Percentiles rank a stretch among this genome's conserved stretches.
phyloP scores from a whole-genome alignment of 2,113 vertebrate genomes.

The Gulo gulo region DNA sequence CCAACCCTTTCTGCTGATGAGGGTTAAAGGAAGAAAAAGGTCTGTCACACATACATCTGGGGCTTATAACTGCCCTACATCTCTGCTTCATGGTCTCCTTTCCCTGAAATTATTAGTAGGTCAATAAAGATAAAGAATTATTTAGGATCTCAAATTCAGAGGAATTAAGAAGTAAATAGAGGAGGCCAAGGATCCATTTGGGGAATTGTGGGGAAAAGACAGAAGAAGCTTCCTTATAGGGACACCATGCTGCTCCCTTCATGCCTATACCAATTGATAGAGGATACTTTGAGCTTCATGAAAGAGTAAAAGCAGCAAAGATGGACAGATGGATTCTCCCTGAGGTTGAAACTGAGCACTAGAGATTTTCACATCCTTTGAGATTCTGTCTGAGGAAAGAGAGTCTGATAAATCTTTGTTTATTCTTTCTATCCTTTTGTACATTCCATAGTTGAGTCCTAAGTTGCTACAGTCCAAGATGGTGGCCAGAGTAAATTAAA shows the following conservation, averaged over 20 bases:
- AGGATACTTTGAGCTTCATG: neutral
- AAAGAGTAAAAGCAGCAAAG: neutral
- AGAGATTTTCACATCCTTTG: neutral
- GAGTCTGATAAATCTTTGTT: neutral
- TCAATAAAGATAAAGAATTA: neutral
- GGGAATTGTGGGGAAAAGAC: neutral
- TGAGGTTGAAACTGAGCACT: neutral
- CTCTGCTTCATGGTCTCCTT: neutral
- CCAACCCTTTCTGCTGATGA: neutral
- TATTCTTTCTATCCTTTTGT: neutral
- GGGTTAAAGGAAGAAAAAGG: neutral
- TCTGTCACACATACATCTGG: neutral
- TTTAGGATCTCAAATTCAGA: neutral
- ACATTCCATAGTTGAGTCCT: neutral
- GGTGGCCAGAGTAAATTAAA: slow-evolving; percentile 51
- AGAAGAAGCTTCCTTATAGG: neutral
- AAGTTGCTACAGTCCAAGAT: slow-evolving; percentile 34
- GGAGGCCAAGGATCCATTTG: neutral
- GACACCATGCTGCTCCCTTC: neutral
- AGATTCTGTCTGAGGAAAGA: neutral
- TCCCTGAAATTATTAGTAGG: neutral
- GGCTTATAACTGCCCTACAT: neutral
- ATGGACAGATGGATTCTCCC: neutral
- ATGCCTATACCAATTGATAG: neutral
- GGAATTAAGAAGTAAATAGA: neutral